Evolutionary conservation across 2,113 vertebrate species (phyloP), one percentile per base, ranked within the genome.

Genomic region (Panthera leo): DNA sequence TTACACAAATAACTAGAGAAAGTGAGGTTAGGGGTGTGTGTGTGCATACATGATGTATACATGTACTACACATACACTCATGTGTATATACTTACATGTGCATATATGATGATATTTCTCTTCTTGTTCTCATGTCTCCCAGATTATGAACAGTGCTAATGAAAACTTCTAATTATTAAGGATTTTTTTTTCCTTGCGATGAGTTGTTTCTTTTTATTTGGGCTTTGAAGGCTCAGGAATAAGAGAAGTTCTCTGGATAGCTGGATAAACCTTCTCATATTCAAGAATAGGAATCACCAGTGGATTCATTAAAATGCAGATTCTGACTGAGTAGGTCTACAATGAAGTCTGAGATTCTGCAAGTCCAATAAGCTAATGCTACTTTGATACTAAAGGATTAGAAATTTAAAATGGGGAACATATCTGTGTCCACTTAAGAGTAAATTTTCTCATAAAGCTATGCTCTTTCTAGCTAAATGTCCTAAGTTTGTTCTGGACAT

Each of bases 81-180:
- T 67, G 13, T 21, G 39, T 12, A 53, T 61, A 29, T 31, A n/a
- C 27, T 27, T 34, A 23, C 12, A 55, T 23, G 45, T 53, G 6
- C 2, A 19, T 48, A 51, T 19, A 51, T 7, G 25, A 25, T 82
- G 19, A 94, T 85, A 85, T 51, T 19, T 70, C 63, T 97, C 67
- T 61, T 97, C 71, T 97, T 93, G 31, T 98, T 95, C 82, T 36
- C 12, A 55, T 97, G 97, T 96, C 65, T 98, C 94, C 91, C 95
- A 31, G 29, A 11, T 27, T 83, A 89, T 55, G 94, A 96, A 79
- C 87, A 97, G 96, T 96, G 95, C 97, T 90, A 97, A 97, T 93
- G 83, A 98, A 97, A 96, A 97, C 85, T 87, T 96, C 73, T 98
- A 98, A 98, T 98, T 97, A 97, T 97, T 98, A 89, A 90, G 97